These are phyloP conservation scores for Ginglymostoma cirratum DNA, from an alignment of 2,113 vertebrate species.

Conservation along the genomic window DNA sequence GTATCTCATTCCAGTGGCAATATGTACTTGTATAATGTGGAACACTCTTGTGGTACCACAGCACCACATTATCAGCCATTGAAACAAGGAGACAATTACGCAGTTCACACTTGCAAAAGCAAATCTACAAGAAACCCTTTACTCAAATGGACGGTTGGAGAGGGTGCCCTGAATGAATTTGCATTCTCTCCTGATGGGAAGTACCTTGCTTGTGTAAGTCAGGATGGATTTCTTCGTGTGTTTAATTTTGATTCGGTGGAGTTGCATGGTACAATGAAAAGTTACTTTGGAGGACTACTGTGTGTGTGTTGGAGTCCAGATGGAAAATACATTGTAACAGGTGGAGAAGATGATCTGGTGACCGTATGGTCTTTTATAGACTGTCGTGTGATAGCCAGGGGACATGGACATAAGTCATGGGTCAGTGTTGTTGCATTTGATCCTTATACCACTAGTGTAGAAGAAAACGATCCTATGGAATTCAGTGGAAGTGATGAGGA, in stretches of 20 bases:
- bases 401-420: conserved; percentile 96
- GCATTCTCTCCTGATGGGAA: conserved; percentile 97
- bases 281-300: conserved; percentile 94
- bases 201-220: conserved; percentile 89
- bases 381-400: conserved; percentile 87
- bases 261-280: conserved; percentile 95
- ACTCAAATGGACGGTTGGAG: conserved; percentile 94
- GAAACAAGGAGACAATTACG: conserved; percentile 92
- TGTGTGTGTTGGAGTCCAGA: conserved; percentile 99
- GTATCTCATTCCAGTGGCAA: conserved; percentile 94
- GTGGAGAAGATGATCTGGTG: conserved; percentile 94
- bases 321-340: conserved; percentile 89
- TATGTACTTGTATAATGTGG: conserved; percentile 98
- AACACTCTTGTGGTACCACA: conserved; percentile 90
- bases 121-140: conserved; percentile 94
- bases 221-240: conserved; percentile 92
- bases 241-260: conserved; percentile 94
- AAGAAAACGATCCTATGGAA: conserved; percentile 86
- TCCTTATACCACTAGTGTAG: conserved; percentile 91
- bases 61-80: conserved; percentile 96
- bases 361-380: conserved; percentile 95
- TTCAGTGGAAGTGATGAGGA: conserved; percentile 96
- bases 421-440: conserved; percentile 96
- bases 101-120: conserved; percentile 97
- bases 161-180: conserved; percentile 94